Evolutionary conservation across 2,797 vertebrate genomes (phyloP), one percentile per base, ranked within the genome.

Genomic region (Mormyrus proboscirostris): DNA sequence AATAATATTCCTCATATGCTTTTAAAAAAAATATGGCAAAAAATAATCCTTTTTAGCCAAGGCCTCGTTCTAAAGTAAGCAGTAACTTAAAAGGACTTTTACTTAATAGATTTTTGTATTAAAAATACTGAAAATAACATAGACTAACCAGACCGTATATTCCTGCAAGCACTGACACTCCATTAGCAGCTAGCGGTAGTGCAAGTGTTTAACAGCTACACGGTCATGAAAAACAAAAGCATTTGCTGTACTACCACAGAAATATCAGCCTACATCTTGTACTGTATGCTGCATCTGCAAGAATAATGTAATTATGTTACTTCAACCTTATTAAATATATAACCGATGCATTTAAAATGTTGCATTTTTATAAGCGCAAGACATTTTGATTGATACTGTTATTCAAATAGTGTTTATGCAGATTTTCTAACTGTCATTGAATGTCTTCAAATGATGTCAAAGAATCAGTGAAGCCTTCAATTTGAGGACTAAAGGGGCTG

Each of bases 391-490:
- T 73, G 65, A 38, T 73, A 47, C 33, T 47, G 33, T 79, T 44
- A 41, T 79, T 79, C 73, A 79, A 44, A 79, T 19, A 79, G 73
- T n/a, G 73, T 73, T 73, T 38, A 73, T 79, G 16, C 73, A 47
- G 41, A 79, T 79, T 79, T 79, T 44, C 38, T 4, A 47, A 19
- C 73, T 79, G 73, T 79, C 33, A 41, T 44, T 44, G 14, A 79
- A 79, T 19, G 73, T 44, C 16, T 79, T 79, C 59, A 33, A 5
- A 38, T 73, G 29, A 73, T 73, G 65, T 38, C 65, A 89, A 79
- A 19, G 22, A 87, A 79, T 89, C 85, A 65, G 86, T 49, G 65
- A 89, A 14, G 65, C 55, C 76, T 79, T 89, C 85, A 79, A 89
- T 89, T 79, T 19, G 38, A 50, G 38, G 38, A 33, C 19, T n/a